These are phyloP conservation scores for Fissipunctia ypsillon DNA, from an alignment of 2,888 invertebrate species.

Conservation along the genomic window DNA sequence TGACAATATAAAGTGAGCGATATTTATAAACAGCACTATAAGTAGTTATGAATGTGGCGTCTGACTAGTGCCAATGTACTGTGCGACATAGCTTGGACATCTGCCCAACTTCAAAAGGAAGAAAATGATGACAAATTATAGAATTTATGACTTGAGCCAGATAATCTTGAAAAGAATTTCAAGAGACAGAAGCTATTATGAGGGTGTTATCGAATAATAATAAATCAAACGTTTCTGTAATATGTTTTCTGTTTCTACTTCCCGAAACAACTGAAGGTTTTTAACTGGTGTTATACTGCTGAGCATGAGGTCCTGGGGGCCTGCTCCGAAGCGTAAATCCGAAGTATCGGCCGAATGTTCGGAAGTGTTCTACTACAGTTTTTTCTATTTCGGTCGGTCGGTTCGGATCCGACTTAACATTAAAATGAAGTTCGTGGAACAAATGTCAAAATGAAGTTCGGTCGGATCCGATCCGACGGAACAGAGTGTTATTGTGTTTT, in stretches of 20 bases:
- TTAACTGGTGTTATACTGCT: no score
- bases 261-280: background rate
- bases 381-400: no score
- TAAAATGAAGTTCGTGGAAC: no score
- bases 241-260: background rate
- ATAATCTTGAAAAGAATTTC: constrained; percentile 24
- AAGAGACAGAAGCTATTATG: constrained; percentile 13
- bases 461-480: no score
- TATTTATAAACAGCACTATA: constrained; percentile 35
- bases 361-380: no score
- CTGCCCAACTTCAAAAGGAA: constrained; percentile 53
- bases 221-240: constrained; percentile 24
- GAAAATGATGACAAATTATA: constrained; percentile 57
- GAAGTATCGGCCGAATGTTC: no score
- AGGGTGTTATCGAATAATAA: constrained; percentile 12
- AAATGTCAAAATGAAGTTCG: no score
- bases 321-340: no score
- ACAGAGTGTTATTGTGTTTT: no score
- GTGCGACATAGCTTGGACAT: constrained; percentile 39
- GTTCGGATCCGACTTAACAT: no score
- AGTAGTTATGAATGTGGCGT: constrained; percentile 18
- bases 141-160: constrained; percentile 43
- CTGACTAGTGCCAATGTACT: constrained; percentile 39
- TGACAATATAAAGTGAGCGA: constrained; percentile 36
- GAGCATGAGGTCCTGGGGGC: no score